These are phyloP conservation scores for Osmerus mordax DNA, from an alignment of 2,113 vertebrate species.

Conservation along the genomic window DNA sequence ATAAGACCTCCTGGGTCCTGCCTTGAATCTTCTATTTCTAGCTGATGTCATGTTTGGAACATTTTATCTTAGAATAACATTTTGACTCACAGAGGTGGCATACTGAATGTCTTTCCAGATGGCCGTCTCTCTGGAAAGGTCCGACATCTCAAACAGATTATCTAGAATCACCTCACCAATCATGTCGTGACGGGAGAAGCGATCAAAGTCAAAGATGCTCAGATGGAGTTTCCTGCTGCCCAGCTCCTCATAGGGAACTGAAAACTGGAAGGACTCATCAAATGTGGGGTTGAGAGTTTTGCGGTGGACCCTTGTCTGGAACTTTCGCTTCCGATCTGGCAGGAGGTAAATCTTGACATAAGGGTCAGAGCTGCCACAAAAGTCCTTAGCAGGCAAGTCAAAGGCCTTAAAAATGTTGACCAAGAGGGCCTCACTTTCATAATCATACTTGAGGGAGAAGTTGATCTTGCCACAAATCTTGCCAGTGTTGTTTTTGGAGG, in stretches of 20 bases:
- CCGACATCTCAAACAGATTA: constrained; percentile 84
- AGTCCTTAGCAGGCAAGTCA: constrained; percentile 84
- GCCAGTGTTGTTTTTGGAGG: constrained; percentile 56
- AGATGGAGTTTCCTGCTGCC: constrained; percentile 83
- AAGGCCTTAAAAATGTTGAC: constrained; percentile 83
- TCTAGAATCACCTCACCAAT: constrained; percentile 88
- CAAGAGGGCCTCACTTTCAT: constrained; percentile 73
- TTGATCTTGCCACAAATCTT: constrained; percentile 76
- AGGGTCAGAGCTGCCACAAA: constrained; percentile 83
- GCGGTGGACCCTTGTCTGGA: constrained; percentile 85
- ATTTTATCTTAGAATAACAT: constrained; percentile 16
- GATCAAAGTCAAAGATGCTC: constrained; percentile 87
- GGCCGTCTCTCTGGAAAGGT: constrained; percentile 83
- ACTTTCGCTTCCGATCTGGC: constrained; percentile 85
- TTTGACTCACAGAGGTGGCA: constrained; percentile 47
- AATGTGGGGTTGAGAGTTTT: constrained; percentile 86
- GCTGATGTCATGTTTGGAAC: neutral
- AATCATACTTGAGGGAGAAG: constrained; percentile 77
- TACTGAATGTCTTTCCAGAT: constrained; percentile 84
- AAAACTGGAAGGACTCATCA: constrained; percentile 85
- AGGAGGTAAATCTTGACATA: constrained; percentile 89
- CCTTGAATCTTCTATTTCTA: too few relatives aligned
- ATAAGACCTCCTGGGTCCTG: too few relatives aligned
- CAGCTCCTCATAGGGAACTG: constrained; percentile 81
- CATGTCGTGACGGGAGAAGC: constrained; percentile 89